Conservation (phyloP, 1,140 invertebrate species). For the Zaprionus kolodkinae region DNA sequence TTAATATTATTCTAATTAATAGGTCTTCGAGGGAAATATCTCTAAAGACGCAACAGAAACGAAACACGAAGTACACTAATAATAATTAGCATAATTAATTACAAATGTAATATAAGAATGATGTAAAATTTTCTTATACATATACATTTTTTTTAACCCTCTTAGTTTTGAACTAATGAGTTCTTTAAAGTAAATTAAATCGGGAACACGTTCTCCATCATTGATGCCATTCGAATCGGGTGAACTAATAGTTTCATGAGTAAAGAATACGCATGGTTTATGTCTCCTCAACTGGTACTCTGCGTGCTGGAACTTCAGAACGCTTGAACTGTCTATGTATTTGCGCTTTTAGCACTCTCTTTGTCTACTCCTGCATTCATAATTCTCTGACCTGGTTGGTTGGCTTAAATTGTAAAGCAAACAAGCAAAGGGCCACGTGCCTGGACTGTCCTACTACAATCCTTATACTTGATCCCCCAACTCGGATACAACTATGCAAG, state of each 20-base stretch:
- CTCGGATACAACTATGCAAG: neutral
- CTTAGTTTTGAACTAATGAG: no score
- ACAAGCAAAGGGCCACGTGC: constrained; percentile 41
- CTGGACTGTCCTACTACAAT: constrained; percentile 34
- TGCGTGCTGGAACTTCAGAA: neutral
- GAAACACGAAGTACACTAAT: no score
- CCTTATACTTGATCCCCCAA: neutral
- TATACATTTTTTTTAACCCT: no score
- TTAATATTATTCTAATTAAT: no score
- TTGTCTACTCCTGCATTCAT: constrained; percentile 52
- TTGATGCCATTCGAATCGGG: neutral
- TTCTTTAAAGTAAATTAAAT: no score
- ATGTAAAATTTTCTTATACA: no score
- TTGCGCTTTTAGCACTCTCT: neutral
- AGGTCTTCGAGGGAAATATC: no score
- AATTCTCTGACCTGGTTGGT: constrained; percentile 58
- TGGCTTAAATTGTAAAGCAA: constrained; percentile 68
- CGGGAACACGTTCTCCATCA: no score
- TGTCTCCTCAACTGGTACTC: neutral
- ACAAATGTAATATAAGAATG: no score
- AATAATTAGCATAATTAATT: no score
- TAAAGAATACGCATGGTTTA: neutral
- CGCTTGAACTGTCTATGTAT: neutral
- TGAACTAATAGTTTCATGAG: neutral
- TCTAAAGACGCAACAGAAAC: no score